These are phyloP conservation scores for Edolisoma coerulescens DNA, from an alignment of 2,113 vertebrate genomes.

Conservation along the genomic window DNA sequence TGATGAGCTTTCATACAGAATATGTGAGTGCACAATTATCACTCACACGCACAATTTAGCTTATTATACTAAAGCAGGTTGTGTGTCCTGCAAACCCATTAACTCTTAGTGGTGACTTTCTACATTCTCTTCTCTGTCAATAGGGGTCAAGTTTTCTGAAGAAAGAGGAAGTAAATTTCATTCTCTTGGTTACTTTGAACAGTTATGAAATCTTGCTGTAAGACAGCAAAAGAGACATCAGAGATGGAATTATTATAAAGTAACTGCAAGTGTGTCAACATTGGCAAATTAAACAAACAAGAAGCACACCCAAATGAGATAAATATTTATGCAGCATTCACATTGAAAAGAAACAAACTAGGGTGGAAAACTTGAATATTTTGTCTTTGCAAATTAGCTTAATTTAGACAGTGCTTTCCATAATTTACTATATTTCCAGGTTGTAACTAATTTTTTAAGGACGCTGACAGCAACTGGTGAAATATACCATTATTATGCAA, in stretches of 20 bases:
- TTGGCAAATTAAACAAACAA: neutral
- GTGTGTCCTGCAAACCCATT: neutral
- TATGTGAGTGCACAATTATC: neutral
- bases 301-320: neutral
- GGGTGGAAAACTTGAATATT: neutral
- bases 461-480: neutral
- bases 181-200: neutral
- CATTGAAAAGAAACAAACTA: neutral
- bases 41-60: neutral
- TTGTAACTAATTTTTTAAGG: neutral
- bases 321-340: neutral
- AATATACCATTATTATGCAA: conserved; percentile 13
- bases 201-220: neutral
- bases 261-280: neutral
- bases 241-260: neutral
- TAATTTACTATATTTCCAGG: neutral
- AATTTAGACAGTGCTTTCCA: conserved; percentile 23
- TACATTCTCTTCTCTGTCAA: neutral
- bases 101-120: neutral
- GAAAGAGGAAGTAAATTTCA: neutral
- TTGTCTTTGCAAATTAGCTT: neutral
- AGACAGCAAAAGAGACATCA: neutral
- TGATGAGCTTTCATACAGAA: neutral
- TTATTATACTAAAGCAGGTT: neutral
- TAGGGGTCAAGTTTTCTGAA: neutral